Conservation (phyloP, 2,888 invertebrate species). For the Calliopum simillimum region DNA sequence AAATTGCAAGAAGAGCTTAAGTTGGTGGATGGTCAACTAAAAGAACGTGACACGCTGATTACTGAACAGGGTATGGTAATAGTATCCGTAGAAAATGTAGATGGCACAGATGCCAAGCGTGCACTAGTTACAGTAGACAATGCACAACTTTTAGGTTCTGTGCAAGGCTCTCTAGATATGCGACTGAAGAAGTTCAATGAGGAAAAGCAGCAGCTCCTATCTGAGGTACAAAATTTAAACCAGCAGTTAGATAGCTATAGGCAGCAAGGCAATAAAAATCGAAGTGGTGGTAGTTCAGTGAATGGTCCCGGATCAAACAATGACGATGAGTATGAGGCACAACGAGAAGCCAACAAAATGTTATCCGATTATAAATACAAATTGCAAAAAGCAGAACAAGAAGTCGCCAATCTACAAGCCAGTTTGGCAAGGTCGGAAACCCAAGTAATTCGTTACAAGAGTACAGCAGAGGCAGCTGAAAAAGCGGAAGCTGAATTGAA, state of each 20-base stretch:
- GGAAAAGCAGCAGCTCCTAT: constrained; percentile 85
- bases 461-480: constrained; percentile 92
- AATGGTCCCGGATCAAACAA: constrained; percentile 74
- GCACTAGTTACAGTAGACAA: constrained; percentile 87
- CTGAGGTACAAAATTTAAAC: constrained; percentile 89
- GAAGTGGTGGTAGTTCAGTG: constrained; percentile 70
- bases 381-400: constrained; percentile 97
- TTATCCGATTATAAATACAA: constrained; percentile 95
- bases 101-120: constrained; percentile 71
- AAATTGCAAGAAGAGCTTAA: constrained; percentile 85
- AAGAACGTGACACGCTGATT: constrained; percentile 90
- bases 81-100: constrained; percentile 77
- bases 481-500: constrained; percentile 95
- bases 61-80: constrained; percentile 89
- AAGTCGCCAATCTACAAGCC: constrained; percentile 95
- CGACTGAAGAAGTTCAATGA: constrained; percentile 88
- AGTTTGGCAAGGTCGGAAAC: constrained; percentile 94
- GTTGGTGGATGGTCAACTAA: constrained; percentile 80
- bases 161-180: constrained; percentile 78
- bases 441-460: constrained; percentile 93
- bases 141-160: constrained; percentile 77
- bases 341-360: constrained; percentile 90
- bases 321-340: constrained; percentile 72
- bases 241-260: constrained; percentile 90
- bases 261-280: constrained; percentile 65